Conservation (phyloP, 2,797 vertebrate species). For the Chaenodraco wilsoni region DNA sequence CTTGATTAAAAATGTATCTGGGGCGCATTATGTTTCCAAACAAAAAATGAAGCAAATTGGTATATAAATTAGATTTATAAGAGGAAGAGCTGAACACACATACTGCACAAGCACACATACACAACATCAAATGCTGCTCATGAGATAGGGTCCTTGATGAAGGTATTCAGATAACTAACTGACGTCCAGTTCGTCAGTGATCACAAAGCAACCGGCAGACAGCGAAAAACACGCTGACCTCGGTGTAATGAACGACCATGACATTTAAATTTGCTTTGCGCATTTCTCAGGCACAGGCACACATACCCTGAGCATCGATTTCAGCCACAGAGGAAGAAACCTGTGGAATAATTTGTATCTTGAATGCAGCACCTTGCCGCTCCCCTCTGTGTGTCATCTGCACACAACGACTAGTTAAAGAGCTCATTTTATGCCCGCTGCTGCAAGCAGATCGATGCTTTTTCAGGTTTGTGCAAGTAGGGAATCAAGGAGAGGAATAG, state of each 20-base stretch:
- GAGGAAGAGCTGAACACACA: background rate
- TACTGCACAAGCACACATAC: background rate
- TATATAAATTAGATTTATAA: background rate
- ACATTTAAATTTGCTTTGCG: conserved; percentile 59
- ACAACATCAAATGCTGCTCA: background rate
- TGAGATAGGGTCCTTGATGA: background rate
- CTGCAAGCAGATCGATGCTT: conserved; percentile 53
- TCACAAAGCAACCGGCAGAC: conserved; percentile 24
- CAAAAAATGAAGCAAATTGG: background rate
- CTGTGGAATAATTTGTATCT: conserved; percentile 43
- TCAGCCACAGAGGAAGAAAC: conserved; percentile 16
- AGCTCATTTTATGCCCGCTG: conserved; percentile 36
- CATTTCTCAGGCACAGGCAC: conserved; percentile 44
- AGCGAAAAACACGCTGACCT: conserved; percentile 37
- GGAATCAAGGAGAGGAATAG: conserved; percentile 17
- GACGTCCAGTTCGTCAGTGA: background rate
- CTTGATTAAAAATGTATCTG: conserved; percentile 9
- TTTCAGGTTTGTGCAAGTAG: conserved; percentile 28
- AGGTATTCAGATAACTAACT: conserved; percentile 19
- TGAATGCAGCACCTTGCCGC: conserved; percentile 40
- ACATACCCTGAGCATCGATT: conserved; percentile 29
- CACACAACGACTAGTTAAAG: conserved; percentile 29
- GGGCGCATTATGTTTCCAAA: background rate
- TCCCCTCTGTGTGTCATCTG: conserved; percentile 6
- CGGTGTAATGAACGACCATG: conserved; percentile 54